Evolutionary conservation across 2,797 vertebrate species (phyloP).

Genomic region (Typhlichthys subterraneus): DNA sequence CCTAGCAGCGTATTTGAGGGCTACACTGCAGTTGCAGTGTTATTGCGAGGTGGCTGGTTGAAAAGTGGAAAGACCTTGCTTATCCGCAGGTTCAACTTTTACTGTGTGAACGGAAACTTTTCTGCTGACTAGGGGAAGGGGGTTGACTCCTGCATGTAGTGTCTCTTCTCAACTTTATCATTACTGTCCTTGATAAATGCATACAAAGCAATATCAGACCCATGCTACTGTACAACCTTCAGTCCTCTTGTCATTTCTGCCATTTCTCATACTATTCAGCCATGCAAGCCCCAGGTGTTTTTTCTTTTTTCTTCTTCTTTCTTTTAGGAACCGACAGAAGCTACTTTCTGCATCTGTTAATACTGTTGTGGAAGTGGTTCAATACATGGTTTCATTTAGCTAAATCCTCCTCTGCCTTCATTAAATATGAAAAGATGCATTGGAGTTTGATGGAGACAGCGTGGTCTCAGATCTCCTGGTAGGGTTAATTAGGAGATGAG

Average conservation of each 20-base stretch:
- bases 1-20: slow-evolving; percentile 19
- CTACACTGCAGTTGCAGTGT: slow-evolving; percentile 3
- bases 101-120: slow-evolving; percentile 13
- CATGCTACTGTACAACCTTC: background rate
- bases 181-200: slow-evolving; percentile 30
- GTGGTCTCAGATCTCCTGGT: slow-evolving; percentile 44
- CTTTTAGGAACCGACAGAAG: slow-evolving; percentile 25
- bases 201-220: slow-evolving; percentile 13
- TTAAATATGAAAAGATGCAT: slow-evolving; percentile 55
- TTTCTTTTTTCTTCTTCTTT: background rate
- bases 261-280: slow-evolving; percentile 40
- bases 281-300: slow-evolving; percentile 68
- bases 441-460: slow-evolving; percentile 53
- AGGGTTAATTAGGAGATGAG: slow-evolving; percentile 60
- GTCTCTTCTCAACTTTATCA: background rate
- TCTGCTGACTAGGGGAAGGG: slow-evolving; percentile 38
- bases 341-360: slow-evolving; percentile 59
- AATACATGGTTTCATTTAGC: slow-evolving; percentile 31
- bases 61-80: background rate
- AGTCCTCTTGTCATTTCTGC: slow-evolving; percentile 17
- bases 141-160: slow-evolving; percentile 3
- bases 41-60: slow-evolving; percentile 3
- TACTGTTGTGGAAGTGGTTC: slow-evolving; percentile 57
- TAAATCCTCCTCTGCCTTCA: slow-evolving; percentile 29
- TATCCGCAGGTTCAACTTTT: slow-evolving; percentile 41